phyloP scores from a whole-genome alignment of 2,113 vertebrate species.

The Pangasianodon hypophthalmus region DNA sequence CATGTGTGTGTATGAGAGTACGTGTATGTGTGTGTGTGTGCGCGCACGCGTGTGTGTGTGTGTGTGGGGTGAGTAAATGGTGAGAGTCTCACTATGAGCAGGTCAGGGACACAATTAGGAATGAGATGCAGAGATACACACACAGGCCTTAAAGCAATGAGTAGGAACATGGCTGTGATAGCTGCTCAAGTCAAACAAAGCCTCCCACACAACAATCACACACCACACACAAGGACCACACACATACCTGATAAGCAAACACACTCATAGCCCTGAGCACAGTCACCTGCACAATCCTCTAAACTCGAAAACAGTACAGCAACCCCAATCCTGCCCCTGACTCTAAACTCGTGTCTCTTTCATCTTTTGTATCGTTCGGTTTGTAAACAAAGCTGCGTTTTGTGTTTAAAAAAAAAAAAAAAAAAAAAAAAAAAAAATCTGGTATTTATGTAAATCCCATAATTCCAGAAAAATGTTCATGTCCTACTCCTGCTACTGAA shows the following conservation, averaged over 20 bases:
- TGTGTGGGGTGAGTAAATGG: slow-evolving; percentile 3
- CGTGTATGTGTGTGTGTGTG: not conserved
- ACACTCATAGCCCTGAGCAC: not conserved
- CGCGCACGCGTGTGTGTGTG: not conserved
- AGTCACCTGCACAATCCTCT: slow-evolving; percentile 1
- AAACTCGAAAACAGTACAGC: not conserved
- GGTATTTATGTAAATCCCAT: not conserved
- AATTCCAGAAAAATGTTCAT: not conserved
- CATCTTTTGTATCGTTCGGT: not conserved
- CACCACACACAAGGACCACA: slow-evolving; percentile 31
- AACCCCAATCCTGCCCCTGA: not conserved
- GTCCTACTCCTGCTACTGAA: not conserved
- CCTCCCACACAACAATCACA: slow-evolving; percentile 38
- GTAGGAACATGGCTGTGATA: not conserved
- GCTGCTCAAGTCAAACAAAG: slow-evolving; percentile 26
- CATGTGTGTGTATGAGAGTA: not conserved
- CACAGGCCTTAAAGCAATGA: slow-evolving; percentile 18
- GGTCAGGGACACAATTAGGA: slow-evolving; percentile 35
- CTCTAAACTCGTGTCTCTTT: slow-evolving; percentile 1
- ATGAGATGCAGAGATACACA: slow-evolving; percentile 23
- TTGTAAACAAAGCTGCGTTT: not conserved
- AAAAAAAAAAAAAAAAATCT: not conserved
- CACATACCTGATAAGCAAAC: not conserved
- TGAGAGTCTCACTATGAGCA: slow-evolving; percentile 3
- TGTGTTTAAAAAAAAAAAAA: not conserved